Base-by-base conservation (phyloP, 2,888 invertebrate species). In the Cephus sareptanus region DNA sequence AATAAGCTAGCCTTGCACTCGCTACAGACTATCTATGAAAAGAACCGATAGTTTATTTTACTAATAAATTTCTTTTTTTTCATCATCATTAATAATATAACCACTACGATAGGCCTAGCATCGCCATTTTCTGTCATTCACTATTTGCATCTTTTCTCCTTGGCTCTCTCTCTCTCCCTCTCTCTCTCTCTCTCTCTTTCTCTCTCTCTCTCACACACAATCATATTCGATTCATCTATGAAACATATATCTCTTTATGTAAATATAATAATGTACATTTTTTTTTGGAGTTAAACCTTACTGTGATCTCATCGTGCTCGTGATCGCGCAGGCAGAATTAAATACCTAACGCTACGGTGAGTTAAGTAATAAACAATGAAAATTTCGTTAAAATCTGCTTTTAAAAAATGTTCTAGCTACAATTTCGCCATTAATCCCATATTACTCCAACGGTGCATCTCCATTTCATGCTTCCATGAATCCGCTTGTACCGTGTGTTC, bases 221-320 rank as follows among this genome's bases (percentile, higher is more conserved):
- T 56, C 56, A 23, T 23, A 23, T 56, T 56, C 56, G 56, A 56
- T 31, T 69, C 35, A 15, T 69, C 30, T 68, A 77, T 74, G 77
- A 73, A 74, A 77, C 74, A 35, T 74, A 74, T 74, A 74, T 34
- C 37, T 74, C 74, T 71, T 71, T 74, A 74, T 86, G 87, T 90
- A 88, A 89, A 89, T 89, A 90, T 87, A 89, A 85, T 88, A 90
- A 89, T 90, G 87, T 90, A 89, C 89, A 89, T 86, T 69, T 69
- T 40, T 81, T 84, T 79, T 88, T 87, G 89, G 88, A 89, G 88
- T 89, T 88, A 85, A 87, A 89, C 86, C 87, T 89, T 89, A 89
- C 89, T 86, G 89, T 89, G 89, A 88, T 86, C 83, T 83, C 80
- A 78, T 82, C 81, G 84, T 80, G 78, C 82, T 73, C 12, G 31